Percentiles rank a stretch among this genome's conserved stretches.
Evolutionary conservation across 92 coral and sea anemone genomes (phyloP).

Genomic region (Desmophyllum pertusum): DNA sequence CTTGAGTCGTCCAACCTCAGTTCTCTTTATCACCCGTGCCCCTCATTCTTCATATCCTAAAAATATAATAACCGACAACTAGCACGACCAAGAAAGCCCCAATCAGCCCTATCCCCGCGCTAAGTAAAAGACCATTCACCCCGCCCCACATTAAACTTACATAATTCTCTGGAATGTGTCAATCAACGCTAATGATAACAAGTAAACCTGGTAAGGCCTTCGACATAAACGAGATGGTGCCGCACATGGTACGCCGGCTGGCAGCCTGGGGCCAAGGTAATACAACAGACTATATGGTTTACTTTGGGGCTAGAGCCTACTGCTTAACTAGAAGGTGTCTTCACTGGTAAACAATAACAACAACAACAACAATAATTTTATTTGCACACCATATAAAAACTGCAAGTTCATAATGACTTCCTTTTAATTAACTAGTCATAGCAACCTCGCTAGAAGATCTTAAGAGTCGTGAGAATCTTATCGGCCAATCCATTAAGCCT

Average conservation of each 20-base stretch:
- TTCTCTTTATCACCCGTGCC: conserved; percentile 89
- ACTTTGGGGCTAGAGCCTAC: not conserved
- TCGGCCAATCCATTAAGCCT: conserved; percentile 95
- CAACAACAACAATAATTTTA: too few relatives aligned
- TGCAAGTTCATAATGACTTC: not conserved
- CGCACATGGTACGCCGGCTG: conserved; percentile 89
- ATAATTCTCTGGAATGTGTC: conserved; percentile 90
- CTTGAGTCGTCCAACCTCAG: conserved; percentile 95
- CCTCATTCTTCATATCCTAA: conserved; percentile 95
- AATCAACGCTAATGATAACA: conserved; percentile 87
- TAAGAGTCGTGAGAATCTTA: conserved; percentile 85
- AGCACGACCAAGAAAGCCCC: conserved; percentile 96
- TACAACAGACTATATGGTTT: not conserved
- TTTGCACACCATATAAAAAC: too few relatives aligned
- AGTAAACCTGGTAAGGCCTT: conserved; percentile 96
- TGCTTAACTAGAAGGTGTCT: too few relatives aligned
- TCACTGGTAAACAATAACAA: too few relatives aligned
- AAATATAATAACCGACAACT: conserved; percentile 97
- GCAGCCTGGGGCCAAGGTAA: conserved; percentile 77
- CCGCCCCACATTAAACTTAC: conserved; percentile 95
- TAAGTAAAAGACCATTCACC: conserved; percentile 83
- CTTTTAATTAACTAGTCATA: not conserved
- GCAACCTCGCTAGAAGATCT: conserved; percentile 96
- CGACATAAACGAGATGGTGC: conserved; percentile 96
- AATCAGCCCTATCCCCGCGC: conserved; percentile 90